These are phyloP conservation scores for Herpailurus yagouaroundi DNA, from an alignment of 2,113 vertebrate genomes.

Conservation along the genomic window DNA sequence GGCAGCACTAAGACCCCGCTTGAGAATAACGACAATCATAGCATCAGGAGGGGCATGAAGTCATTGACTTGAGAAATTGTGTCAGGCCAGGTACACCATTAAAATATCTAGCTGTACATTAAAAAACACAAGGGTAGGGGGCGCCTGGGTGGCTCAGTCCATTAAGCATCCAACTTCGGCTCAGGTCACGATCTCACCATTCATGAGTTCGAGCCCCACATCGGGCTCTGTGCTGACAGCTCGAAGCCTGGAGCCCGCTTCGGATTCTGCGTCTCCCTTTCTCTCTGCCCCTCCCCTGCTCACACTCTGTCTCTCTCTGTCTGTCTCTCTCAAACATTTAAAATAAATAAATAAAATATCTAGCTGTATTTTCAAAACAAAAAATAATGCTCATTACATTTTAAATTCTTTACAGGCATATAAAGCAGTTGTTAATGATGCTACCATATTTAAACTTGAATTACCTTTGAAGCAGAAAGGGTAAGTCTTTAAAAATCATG, in stretches of 20 bases:
- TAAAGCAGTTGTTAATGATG: conserved; percentile 99
- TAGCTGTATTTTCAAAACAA: conserved; percentile 35
- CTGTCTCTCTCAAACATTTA: too few relatives aligned
- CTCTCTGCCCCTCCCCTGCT: too few relatives aligned
- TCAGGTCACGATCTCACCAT: too few relatives aligned
- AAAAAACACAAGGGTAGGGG: not conserved
- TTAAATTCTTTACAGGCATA: conserved; percentile 91
- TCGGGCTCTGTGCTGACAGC: too few relatives aligned
- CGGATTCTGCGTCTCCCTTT: too few relatives aligned
- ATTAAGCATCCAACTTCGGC: too few relatives aligned
- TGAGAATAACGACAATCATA: not conserved
- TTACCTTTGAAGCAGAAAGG: conserved; percentile 99
- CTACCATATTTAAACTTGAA: conserved; percentile 99
- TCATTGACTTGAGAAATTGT: not conserved
- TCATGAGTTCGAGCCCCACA: too few relatives aligned
- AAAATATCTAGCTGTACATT: conserved; percentile 21
- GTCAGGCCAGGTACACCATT: not conserved
- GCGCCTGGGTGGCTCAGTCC: too few relatives aligned
- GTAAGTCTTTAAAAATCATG: conserved; percentile 86
- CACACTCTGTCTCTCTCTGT: too few relatives aligned
- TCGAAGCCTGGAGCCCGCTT: too few relatives aligned
- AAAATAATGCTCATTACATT: conserved; percentile 55
- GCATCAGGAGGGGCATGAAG: not conserved
- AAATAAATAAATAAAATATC: not conserved
- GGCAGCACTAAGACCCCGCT: not conserved